phyloP scores from a whole-genome alignment of 1,140 invertebrate genomes.

The Stegodyphus mimosarum region DNA sequence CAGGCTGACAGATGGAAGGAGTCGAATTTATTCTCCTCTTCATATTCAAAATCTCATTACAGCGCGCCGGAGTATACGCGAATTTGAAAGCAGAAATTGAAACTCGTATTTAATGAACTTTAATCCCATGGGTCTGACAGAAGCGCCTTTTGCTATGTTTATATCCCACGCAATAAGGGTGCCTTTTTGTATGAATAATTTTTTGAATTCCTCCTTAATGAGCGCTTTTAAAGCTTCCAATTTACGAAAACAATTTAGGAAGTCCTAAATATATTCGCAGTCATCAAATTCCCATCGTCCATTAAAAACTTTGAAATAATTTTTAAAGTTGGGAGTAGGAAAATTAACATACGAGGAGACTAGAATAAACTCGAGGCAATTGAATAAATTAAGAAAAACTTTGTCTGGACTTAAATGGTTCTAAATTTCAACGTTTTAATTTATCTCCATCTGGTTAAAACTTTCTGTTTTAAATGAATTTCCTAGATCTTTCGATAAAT shows the following conservation, averaged over 20 bases:
- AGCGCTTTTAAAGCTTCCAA: constrained; percentile 20
- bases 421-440: too few relatives aligned
- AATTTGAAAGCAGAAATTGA: constrained; percentile 59
- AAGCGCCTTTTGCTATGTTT: not conserved
- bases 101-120: constrained; percentile 59
- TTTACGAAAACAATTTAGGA: constrained; percentile 41
- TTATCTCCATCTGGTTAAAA: too few relatives aligned
- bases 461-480: too few relatives aligned
- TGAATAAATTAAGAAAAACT: not conserved
- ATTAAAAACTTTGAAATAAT: constrained; percentile 57
- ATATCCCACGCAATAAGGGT: too few relatives aligned
- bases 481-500: too few relatives aligned
- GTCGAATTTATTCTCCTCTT: not conserved
- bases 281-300: constrained; percentile 49
- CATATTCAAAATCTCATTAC: constrained; percentile 59
- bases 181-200: constrained; percentile 22
- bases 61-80: not conserved
- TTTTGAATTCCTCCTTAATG: constrained; percentile 47
- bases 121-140: constrained; percentile 44
- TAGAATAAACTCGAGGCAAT: not conserved
- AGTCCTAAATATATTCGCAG: constrained; percentile 1
- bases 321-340: constrained; percentile 16
- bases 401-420: not conserved
- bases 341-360: constrained; percentile 16
- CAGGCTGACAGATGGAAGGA: constrained; percentile 32